Conservation (phyloP, 1,140 invertebrate genomes). For the Drosophila asahinai region DNA sequence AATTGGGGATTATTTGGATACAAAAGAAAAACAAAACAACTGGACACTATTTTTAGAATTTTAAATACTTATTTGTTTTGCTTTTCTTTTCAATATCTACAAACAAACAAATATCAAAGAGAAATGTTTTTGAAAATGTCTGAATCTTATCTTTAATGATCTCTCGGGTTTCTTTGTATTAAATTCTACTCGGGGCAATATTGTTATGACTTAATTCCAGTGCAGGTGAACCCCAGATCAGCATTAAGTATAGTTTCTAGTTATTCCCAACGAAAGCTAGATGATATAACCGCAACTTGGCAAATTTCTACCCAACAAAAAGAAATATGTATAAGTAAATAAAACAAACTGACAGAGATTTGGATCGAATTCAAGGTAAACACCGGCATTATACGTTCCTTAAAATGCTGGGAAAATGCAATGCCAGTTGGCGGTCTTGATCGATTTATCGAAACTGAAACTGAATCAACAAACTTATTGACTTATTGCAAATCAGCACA, state of each 20-base stretch:
- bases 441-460: neutral
- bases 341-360: neutral
- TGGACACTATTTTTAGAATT: conserved; percentile 5
- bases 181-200: neutral
- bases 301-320: neutral
- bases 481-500: neutral
- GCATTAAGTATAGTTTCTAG: neutral
- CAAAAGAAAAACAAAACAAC: neutral
- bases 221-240: too few relatives aligned
- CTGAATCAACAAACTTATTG: too few relatives aligned
- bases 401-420: neutral
- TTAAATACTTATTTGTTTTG: conserved; percentile 4
- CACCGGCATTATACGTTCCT: neutral
- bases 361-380: neutral
- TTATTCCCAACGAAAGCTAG: neutral
- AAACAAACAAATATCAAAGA: neutral
- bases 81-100: neutral
- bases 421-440: neutral
- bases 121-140: neutral
- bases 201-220: neutral
- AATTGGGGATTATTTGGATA: neutral
- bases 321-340: neutral
- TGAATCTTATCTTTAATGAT: neutral
- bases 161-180: neutral
- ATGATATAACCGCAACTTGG: neutral